Evolutionary conservation across 2,797 vertebrate genomes (phyloP).

Genomic region (Manis crassicaudata): DNA sequence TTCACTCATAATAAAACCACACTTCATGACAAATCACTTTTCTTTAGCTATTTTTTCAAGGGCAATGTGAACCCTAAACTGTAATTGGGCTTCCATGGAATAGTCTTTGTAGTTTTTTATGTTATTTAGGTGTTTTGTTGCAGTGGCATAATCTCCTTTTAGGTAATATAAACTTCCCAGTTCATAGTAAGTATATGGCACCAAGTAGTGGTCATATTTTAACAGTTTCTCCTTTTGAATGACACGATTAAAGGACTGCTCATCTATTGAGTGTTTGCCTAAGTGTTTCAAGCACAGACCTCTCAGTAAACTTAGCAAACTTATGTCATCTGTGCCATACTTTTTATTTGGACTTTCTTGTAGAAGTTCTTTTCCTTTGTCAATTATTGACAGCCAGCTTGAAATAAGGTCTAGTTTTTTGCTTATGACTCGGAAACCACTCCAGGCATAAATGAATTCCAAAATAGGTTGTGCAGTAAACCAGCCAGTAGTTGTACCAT

Average conservation of each 20-base stretch:
- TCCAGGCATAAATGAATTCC: conserved; percentile 77
- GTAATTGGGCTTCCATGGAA: conserved; percentile 71
- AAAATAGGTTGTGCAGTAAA: conserved; percentile 72
- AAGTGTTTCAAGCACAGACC: conserved; percentile 74
- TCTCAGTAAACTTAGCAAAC: conserved; percentile 72
- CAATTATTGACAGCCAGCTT: conserved; percentile 70
- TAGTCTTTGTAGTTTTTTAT: conserved; percentile 75
- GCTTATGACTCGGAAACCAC: conserved; percentile 76
- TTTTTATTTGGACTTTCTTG: conserved; percentile 48
- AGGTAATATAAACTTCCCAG: conserved; percentile 72
- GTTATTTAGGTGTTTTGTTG: conserved; percentile 53
- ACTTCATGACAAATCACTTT: conserved; percentile 23
- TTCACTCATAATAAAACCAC: not conserved
- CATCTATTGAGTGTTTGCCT: conserved; percentile 55
- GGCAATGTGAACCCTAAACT: conserved; percentile 72
- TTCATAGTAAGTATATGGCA: conserved; percentile 75
- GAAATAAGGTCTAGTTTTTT: conserved; percentile 66
- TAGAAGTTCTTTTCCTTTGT: conserved; percentile 69
- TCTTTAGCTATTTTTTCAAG: conserved; percentile 74
- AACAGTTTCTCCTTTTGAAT: conserved; percentile 72
- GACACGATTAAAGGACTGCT: conserved; percentile 70
- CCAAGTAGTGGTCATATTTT: conserved; percentile 75
- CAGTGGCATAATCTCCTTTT: conserved; percentile 64
- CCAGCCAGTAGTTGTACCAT: conserved; percentile 53
- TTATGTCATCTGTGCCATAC: conserved; percentile 68